Evolutionary conservation across 1,140 invertebrate species (phyloP).

Genomic region (Trachelipus rathkii): DNA sequence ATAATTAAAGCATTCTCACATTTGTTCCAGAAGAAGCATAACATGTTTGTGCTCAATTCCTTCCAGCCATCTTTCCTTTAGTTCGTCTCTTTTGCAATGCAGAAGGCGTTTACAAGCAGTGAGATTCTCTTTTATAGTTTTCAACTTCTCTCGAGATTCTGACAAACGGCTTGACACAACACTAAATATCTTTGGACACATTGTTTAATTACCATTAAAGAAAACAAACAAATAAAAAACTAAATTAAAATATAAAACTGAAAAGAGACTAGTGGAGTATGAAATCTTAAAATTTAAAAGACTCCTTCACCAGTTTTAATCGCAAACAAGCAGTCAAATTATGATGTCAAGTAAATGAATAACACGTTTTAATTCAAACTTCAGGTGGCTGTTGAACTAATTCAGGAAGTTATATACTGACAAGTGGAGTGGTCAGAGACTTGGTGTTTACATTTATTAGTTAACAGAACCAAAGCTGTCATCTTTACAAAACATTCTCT

Average conservation of each 20-base stretch:
- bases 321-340: no score
- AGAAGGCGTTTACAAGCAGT: slow-evolving; percentile 83
- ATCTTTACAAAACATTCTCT: no score
- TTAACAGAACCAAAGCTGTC: no score
- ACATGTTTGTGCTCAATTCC: slow-evolving; percentile 89
- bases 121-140: slow-evolving; percentile 81
- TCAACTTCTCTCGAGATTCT: slow-evolving; percentile 73
- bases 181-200: slow-evolving; percentile 64
- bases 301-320: not conserved
- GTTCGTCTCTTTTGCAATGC: slow-evolving; percentile 84
- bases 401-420: no score
- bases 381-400: no score
- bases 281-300: not conserved
- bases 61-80: slow-evolving; percentile 87
- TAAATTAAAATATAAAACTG: slow-evolving; percentile 16
- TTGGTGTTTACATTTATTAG: no score
- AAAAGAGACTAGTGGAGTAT: not conserved
- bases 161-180: slow-evolving; percentile 71
- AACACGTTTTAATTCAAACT: no score
- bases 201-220: slow-evolving; percentile 2
- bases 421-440: no score
- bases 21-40: slow-evolving; percentile 77
- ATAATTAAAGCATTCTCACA: slow-evolving; percentile 49
- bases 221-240: slow-evolving; percentile 27
- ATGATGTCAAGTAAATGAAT: no score